Percentiles rank a stretch among this genome's conserved stretches.
Evolutionary conservation across 1,140 invertebrate genomes (phyloP).

Genomic region (Pectinophora gossypiella): DNA sequence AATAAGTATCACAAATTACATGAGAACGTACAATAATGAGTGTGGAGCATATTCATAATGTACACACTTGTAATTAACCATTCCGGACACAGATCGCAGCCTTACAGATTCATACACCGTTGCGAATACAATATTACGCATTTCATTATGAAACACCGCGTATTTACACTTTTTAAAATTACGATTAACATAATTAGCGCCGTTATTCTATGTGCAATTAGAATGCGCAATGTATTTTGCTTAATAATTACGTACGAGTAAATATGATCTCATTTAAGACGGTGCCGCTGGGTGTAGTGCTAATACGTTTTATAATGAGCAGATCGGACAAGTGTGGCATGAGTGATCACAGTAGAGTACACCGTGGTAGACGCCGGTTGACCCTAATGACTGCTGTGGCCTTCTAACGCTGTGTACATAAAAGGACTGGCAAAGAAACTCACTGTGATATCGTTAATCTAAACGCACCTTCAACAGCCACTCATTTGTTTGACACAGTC

Average conservation of each 20-base stretch:
- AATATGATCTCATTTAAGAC: neutral
- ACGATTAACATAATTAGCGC: too few relatives aligned
- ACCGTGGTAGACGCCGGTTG: constrained; percentile 19
- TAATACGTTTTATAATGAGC: too few relatives aligned
- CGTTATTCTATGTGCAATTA: too few relatives aligned
- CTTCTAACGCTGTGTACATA: constrained; percentile 27
- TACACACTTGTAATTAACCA: neutral
- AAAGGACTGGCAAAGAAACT: constrained; percentile 21
- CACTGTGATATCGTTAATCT: neutral
- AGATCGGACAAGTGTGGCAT: too few relatives aligned
- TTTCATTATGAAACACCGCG: neutral
- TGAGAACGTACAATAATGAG: neutral
- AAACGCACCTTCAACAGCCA: neutral
- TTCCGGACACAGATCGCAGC: neutral
- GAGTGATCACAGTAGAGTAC: neutral
- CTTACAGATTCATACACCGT: too few relatives aligned
- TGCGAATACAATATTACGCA: neutral
- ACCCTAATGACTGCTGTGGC: constrained; percentile 47
- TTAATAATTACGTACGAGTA: too few relatives aligned
- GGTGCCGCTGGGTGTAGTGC: neutral
- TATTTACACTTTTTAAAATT: too few relatives aligned
- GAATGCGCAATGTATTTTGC: too few relatives aligned
- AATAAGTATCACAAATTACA: neutral
- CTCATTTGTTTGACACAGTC: too few relatives aligned
- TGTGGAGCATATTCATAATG: too few relatives aligned